Base-by-base conservation (phyloP, 1,140 invertebrate species). In the Dryas iulia region DNA sequence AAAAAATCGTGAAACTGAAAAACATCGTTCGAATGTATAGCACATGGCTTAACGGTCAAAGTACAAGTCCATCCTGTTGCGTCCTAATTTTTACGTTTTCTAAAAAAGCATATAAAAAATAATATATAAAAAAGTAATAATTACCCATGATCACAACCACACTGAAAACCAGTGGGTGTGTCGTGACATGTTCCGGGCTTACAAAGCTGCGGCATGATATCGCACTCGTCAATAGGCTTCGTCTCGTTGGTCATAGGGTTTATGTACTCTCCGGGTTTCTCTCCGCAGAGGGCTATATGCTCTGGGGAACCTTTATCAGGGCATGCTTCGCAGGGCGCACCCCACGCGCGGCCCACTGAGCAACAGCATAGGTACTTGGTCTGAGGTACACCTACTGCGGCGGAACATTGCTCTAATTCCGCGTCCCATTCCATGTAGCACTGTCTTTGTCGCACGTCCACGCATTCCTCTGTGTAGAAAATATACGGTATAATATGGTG, bases 301-400 rank as follows among this genome's bases (percentile, higher is more conserved):
- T 94, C 94, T 64, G 74, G 86, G 94, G 97, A 26, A 93, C 92
- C 30, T 95, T 82, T 81, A 33, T 92, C 89, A 0, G 97, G 97
- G 90, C 97, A 98, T 7, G 93, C 93, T 79, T 95, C 94, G 84
- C 97, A 98, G 0, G 95, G 95, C 53, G 93, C 93, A 1, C 96
- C 96, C 97, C 97, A 98, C 0, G 96, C 97, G 71, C 94, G 94
- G 0, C 97, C 97, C 93, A 98, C 96, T 0, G 96, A 96, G 90
- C 97, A 98, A 81, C 97, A 98, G 77, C 97, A 98, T 24, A 97
- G 89, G 94, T 97, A 96, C 81, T 95, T 94, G 1, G 97, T 98
- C 83, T 97, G 95, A 21, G 95, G 94, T 21, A 95, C 94, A 12
- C 95, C 94, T 94, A 97, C 95, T 0, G 96, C 94, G 39, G 94